Conservation (phyloP, 2,797 vertebrate species). For the Hypotaenidia okinawae region DNA sequence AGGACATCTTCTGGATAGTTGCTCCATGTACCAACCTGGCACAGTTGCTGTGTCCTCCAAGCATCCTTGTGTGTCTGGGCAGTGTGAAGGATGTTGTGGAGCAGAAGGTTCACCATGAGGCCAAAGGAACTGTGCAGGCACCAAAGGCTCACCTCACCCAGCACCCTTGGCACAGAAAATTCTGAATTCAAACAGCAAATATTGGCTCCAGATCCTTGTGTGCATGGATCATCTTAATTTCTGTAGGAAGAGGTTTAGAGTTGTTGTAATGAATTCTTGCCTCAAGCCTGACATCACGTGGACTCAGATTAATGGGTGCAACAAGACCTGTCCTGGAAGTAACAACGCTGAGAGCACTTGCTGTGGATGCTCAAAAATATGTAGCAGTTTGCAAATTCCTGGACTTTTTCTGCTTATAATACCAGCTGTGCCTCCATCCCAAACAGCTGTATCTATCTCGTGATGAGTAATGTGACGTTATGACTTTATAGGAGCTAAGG, state of each 20-base stretch:
- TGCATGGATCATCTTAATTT: neutral
- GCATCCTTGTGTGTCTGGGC: neutral
- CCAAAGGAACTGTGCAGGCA: neutral
- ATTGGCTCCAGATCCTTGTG: neutral
- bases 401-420: neutral
- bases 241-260: neutral
- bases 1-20: neutral
- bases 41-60: neutral
- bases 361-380: neutral
- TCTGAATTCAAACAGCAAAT: neutral
- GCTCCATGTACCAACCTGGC: accelerated
- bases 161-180: neutral
- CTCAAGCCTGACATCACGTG: neutral
- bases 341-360: neutral
- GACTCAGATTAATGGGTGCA: accelerated
- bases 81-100: neutral
- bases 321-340: neutral
- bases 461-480: neutral
- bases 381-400: neutral
- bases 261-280: neutral
- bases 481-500: neutral
- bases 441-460: neutral
- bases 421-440: neutral
- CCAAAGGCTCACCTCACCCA: neutral
- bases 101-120: neutral